Evolutionary conservation across 2,888 invertebrate species (phyloP).

Genomic region (Cosmorhoe ocellata): DNA sequence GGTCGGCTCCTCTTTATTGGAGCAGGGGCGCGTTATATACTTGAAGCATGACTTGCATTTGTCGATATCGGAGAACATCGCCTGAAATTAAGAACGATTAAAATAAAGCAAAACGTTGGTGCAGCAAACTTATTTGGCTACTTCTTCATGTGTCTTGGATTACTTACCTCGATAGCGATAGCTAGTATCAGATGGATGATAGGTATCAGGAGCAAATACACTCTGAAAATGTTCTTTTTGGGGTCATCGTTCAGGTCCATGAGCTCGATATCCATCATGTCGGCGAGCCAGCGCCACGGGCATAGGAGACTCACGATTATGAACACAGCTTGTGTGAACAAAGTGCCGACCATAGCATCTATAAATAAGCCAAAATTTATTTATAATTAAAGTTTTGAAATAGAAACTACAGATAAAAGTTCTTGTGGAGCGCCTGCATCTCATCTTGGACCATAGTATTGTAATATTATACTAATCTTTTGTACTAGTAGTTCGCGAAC

Average conservation of each 20-base stretch:
- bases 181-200: slow-evolving; percentile 81
- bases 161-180: slow-evolving; percentile 83
- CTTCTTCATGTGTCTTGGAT: not conserved
- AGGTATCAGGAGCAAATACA: slow-evolving; percentile 82
- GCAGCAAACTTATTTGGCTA: too few species aligned
- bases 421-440: too few species aligned
- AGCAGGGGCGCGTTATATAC: slow-evolving; percentile 51
- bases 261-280: slow-evolving; percentile 80
- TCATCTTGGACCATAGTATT: too few species aligned
- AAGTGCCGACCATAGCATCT: slow-evolving; percentile 84
- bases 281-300: slow-evolving; percentile 77
- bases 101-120: too few species aligned
- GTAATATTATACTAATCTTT: too few species aligned
- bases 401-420: too few species aligned
- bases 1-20: slow-evolving; percentile 45
- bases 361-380: slow-evolving; percentile 34
- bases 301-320: slow-evolving; percentile 82
- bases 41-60: slow-evolving; percentile 50
- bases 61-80: slow-evolving; percentile 63
- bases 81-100: slow-evolving; percentile 42
- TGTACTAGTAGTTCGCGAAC: too few species aligned
- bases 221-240: slow-evolving; percentile 76
- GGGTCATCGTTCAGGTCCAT: slow-evolving; percentile 46
- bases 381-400: too few species aligned
- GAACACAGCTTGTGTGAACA: slow-evolving; percentile 79